Evolutionary conservation across 2,797 vertebrate genomes (phyloP), one percentile per base, ranked within the genome.

Genomic region (Lepilemur septentrionalis): DNA sequence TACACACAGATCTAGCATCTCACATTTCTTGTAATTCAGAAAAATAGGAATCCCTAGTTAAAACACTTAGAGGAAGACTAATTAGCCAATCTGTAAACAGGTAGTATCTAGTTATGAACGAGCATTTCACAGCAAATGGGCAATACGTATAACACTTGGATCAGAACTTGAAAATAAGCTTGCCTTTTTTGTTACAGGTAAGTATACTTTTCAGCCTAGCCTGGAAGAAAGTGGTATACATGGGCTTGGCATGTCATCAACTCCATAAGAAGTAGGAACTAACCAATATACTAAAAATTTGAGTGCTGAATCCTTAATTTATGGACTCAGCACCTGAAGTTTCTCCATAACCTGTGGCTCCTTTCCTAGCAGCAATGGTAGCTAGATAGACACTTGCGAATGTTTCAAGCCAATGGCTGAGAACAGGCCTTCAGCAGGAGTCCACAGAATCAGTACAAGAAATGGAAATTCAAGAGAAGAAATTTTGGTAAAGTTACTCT

Each of bases 401-500:
- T 20, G 32, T 17, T n/a, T 18, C n/a, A 35, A 82, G 75, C 59
- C 35, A 48, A 4, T 1, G 15, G 38, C 78, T 30, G 43, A 76
- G 28, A 80, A 89, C 7, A 61, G 46, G 72, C n/a, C 65, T 63
- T 43, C 35, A 5, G 28, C 14, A 70, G 57, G 32, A 84, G 32
- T 5, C 81, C 81, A 78, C 25, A 46, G 46, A 78, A 59, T 46
- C 48, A 23, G 48, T 15, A 11, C 8, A 78, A 43, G 65, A 83
- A 50, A 67, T 5, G 7, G 43, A 90, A 96, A 93, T 73, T 75
- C 25, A 69, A 85, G 11, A 89, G 43, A 63, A 85, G 52, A 35
- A 59, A 92, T 72, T 89, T 28, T 50, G 63, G 67, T 79, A 73
- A 85, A 94, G 89, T 67, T 35, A 18, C n/a, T 89, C 46, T 72